Percentiles rank a stretch among this genome's conserved stretches.
Conservation (phyloP, 2,888 invertebrate species). For the Agrotis ipsilon region DNA sequence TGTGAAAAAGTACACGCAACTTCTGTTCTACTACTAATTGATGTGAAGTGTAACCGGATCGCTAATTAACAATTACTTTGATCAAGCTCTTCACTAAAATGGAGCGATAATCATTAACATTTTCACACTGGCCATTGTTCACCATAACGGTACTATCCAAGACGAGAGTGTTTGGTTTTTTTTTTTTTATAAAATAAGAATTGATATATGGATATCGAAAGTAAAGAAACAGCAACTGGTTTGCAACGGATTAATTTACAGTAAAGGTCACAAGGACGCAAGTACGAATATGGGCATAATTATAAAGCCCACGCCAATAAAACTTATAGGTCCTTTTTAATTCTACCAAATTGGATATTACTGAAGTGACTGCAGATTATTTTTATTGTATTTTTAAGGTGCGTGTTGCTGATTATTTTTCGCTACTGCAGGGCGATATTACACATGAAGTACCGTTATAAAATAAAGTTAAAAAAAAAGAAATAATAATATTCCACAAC, state of each 20-base stretch:
- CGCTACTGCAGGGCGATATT: not conserved
- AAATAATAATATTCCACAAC: no score
- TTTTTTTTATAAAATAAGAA: slow-evolving; percentile 32
- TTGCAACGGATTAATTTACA: slow-evolving; percentile 39
- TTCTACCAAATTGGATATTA: slow-evolving; percentile 39
- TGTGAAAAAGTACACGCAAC: slow-evolving; percentile 5
- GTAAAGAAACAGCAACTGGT: slow-evolving; percentile 42
- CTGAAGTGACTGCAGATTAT: not conserved
- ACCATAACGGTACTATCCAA: slow-evolving; percentile 37
- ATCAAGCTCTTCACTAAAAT: slow-evolving; percentile 39
- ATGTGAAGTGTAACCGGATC: slow-evolving; percentile 5
- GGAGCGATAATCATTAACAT: slow-evolving; percentile 51
- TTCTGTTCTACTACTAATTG: no score
- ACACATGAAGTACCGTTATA: not conserved
- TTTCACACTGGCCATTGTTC: slow-evolving; percentile 43
- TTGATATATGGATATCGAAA: slow-evolving; percentile 45
- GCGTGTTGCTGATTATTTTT: not conserved
- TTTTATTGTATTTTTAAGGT: slow-evolving; percentile 16
- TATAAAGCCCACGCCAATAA: slow-evolving; percentile 36
- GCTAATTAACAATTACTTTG: slow-evolving; percentile 34
- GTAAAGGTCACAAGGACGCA: slow-evolving; percentile 42
- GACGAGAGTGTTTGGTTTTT: slow-evolving; percentile 37
- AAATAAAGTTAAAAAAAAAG: no score
- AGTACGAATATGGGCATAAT: slow-evolving; percentile 51
- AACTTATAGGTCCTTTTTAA: slow-evolving; percentile 42